Percentiles rank a stretch among this genome's conserved stretches.
phyloP scores from a whole-genome alignment of 30 jellyfish, hydroid and myxozoan species.

The Nemopilema nomurai region DNA sequence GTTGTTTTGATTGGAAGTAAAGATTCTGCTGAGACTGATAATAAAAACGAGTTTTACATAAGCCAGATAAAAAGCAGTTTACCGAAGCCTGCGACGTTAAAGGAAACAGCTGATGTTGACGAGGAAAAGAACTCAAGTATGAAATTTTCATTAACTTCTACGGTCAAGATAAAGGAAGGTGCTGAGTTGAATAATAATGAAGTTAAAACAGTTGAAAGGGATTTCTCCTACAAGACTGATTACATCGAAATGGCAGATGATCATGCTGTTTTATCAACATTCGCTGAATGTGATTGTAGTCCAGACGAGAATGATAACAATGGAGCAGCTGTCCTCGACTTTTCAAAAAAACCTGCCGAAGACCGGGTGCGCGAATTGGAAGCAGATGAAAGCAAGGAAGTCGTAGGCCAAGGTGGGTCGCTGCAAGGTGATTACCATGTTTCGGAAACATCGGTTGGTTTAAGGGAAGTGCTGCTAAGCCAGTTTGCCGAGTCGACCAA shows the following conservation, averaged over 20 bases:
- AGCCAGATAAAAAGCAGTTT: neutral
- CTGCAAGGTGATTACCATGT: neutral
- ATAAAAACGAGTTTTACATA: neutral
- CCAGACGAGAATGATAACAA: constrained; percentile 16
- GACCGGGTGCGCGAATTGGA: constrained; percentile 20
- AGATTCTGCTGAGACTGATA: neutral
- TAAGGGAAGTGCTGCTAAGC: neutral
- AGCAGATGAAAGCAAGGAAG: constrained; percentile 2
- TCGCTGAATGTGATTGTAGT: constrained; percentile 36
- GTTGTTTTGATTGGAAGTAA: neutral
- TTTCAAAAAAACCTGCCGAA: constrained; percentile 45
- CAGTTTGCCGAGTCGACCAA: neutral
- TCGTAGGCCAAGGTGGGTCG: neutral
- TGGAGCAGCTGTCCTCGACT: constrained; percentile 47
- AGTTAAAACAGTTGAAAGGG: constrained; percentile 15
- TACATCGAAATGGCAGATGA: constrained; percentile 49
- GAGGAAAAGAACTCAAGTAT: neutral
- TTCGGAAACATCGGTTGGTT: neutral
- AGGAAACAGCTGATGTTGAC: neutral
- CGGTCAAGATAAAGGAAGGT: neutral
- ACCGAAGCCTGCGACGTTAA: neutral
- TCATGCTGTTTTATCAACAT: constrained; percentile 25
- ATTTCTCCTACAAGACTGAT: constrained; percentile 19
- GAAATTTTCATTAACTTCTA: neutral
- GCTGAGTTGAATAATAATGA: constrained; percentile 35